These are phyloP conservation scores for Ophiodon elongatus DNA, from an alignment of 2,113 vertebrate species.

Conservation along the genomic window DNA sequence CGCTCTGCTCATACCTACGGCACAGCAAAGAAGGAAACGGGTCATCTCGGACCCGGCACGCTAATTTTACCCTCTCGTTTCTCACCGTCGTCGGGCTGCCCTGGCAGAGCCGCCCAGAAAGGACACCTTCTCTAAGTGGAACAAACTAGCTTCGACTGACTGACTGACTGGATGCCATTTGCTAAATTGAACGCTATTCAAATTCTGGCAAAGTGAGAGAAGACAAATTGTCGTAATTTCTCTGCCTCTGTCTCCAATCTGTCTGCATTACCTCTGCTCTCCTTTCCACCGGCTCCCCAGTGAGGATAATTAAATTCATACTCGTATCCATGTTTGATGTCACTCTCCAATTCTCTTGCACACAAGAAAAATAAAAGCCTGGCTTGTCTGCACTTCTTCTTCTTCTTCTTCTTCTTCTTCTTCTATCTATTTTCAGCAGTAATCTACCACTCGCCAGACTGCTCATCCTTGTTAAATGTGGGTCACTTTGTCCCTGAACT, in stretches of 20 bases:
- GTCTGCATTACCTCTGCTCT: neutral
- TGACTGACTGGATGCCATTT: neutral
- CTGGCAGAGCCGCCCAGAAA: neutral
- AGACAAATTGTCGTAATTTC: constrained; percentile 4
- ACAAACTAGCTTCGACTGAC: neutral
- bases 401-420: neutral
- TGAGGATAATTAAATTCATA: neutral
- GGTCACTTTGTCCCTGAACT: constrained; percentile 17
- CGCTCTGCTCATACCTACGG: constrained; percentile 92
- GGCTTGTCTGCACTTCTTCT: constrained; percentile 5
- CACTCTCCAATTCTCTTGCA: neutral
- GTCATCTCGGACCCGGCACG: accelerated
- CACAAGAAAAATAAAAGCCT: neutral
- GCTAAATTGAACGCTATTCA: constrained; percentile 2
- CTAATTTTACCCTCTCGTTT: neutral
- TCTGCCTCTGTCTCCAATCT: constrained; percentile 1
- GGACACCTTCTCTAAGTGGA: neutral
- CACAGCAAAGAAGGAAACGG: neutral
- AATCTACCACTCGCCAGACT: neutral
- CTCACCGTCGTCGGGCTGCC: neutral
- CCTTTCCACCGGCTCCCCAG: neutral
- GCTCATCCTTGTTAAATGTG: neutral
- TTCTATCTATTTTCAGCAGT: neutral
- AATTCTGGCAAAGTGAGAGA: neutral
- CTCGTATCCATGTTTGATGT: constrained; percentile 15